Percentiles rank a stretch among this genome's conserved stretches.
phyloP scores from a whole-genome alignment of 2,113 vertebrate species.

The Strix uralensis region DNA sequence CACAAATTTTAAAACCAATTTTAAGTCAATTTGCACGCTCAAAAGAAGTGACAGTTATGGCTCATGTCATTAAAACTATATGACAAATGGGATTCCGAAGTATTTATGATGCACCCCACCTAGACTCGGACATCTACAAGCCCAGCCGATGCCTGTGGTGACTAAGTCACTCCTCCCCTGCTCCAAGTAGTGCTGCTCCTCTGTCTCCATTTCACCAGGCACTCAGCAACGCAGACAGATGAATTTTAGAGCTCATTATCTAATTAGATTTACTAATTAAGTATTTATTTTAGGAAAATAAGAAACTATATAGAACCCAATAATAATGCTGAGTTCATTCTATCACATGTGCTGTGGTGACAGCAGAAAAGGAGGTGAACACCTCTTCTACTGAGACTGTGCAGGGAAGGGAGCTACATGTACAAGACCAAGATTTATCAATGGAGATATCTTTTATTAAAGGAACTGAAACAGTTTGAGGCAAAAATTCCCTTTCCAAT shows the following conservation, averaged over 20 bases:
- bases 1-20: background rate
- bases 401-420: fast-evolving
- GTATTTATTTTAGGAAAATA: background rate
- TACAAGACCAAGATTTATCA: background rate
- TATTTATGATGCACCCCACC: background rate
- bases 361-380: background rate
- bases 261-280: background rate
- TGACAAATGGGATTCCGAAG: background rate
- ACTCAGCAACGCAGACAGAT: fast-evolving
- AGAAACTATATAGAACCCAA: background rate
- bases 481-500: background rate
- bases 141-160: fast-evolving
- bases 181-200: background rate
- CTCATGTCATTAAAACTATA: background rate
- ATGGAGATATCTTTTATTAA: background rate
- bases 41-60: background rate
- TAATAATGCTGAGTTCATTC: background rate
- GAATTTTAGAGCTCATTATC: background rate
- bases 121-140: too few relatives aligned
- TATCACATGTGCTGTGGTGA: background rate
- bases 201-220: background rate
- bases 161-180: background rate
- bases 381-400: background rate
- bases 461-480: background rate
- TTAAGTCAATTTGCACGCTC: background rate